Conservation (phyloP, 2,797 vertebrate species). For the Cuniculus paca region DNA sequence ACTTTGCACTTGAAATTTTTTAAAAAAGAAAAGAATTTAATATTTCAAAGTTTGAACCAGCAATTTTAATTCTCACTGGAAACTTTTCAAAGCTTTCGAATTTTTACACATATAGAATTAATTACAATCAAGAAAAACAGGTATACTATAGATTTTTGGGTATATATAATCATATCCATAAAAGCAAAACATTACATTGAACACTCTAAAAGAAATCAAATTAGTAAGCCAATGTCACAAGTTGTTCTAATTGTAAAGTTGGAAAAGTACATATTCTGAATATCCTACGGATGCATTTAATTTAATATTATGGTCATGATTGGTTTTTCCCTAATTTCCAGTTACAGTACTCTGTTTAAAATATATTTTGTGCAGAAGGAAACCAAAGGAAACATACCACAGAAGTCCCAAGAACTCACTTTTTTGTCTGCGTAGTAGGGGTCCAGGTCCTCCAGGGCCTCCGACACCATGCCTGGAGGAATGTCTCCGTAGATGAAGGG, state of each 20-base stretch:
- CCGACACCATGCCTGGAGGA: slow-evolving; percentile 93
- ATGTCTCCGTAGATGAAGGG: slow-evolving; percentile 96
- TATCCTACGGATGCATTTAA: background rate
- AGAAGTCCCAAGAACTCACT: slow-evolving; percentile 87
- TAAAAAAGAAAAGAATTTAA: background rate
- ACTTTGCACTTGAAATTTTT: background rate
- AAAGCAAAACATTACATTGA: background rate
- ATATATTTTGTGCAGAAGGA: background rate
- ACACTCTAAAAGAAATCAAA: background rate
- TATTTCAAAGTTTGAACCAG: background rate
- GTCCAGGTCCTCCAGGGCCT: slow-evolving; percentile 96
- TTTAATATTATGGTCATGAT: background rate
- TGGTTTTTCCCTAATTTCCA: background rate
- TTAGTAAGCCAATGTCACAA: background rate
- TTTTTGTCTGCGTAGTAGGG: slow-evolving; percentile 95
- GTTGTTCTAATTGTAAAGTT: background rate
- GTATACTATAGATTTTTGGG: background rate
- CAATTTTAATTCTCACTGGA: slow-evolving; percentile 18
- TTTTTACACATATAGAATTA: background rate
- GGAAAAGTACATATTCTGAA: slow-evolving; percentile 18
- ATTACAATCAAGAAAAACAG: background rate
- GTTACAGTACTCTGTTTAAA: background rate
- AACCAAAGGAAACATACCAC: background rate
- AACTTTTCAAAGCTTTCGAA: background rate
- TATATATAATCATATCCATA: background rate